Evolutionary conservation across 1,140 invertebrate genomes (phyloP).

Genomic region (Anoplolepis gracilipes): DNA sequence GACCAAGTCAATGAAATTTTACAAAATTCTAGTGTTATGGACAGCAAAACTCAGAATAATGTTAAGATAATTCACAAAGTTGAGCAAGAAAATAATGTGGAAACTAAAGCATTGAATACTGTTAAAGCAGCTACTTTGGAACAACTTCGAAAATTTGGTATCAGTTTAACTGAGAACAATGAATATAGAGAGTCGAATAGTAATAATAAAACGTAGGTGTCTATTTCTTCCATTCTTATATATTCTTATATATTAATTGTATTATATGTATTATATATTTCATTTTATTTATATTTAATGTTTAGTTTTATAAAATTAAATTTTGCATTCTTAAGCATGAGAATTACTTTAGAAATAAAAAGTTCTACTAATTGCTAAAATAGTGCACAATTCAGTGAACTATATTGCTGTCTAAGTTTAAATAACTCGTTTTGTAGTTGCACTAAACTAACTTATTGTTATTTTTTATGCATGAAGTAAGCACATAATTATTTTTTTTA

Average conservation of each 20-base stretch:
- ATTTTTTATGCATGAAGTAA: too few relatives aligned
- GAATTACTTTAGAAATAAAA: background rate
- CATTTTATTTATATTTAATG: background rate
- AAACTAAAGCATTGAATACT: constrained; percentile 79
- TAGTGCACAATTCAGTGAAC: background rate
- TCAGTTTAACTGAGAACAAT: constrained; percentile 80
- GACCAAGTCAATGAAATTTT: constrained; percentile 86
- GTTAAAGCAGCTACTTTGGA: constrained; percentile 86
- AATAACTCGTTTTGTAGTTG: too few relatives aligned
- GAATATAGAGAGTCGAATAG: constrained; percentile 70
- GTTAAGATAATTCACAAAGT: constrained; percentile 26
- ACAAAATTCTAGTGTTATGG: constrained; percentile 77
- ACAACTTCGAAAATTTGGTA: constrained; percentile 85
- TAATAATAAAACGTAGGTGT: constrained; percentile 73
- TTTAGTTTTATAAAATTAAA: constrained; percentile 1
- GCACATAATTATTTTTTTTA: too few relatives aligned
- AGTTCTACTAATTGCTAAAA: background rate
- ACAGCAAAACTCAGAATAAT: constrained; percentile 58
- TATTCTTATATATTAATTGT: background rate
- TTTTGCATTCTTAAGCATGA: background rate
- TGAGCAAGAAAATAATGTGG: constrained; percentile 64
- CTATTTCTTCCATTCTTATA: background rate
- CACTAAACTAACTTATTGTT: too few relatives aligned
- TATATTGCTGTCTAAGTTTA: background rate
- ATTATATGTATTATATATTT: too few relatives aligned